These are phyloP conservation scores for Carassius gibelio DNA, from an alignment of 2,113 vertebrate genomes.

Conservation along the genomic window DNA sequence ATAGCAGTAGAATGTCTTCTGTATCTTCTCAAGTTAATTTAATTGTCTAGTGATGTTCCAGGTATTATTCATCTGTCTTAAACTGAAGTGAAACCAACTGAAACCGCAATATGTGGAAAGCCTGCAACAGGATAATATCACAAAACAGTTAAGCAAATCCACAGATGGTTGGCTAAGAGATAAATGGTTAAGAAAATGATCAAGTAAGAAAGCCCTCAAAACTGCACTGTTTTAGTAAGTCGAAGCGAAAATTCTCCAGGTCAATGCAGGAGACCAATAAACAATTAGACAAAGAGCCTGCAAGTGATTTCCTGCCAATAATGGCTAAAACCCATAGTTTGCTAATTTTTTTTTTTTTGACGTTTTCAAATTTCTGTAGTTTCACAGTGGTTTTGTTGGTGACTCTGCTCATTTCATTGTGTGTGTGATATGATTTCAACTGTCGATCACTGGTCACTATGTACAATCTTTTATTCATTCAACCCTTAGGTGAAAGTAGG, in stretches of 20 bases:
- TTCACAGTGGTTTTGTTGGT: neutral
- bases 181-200: neutral
- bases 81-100: neutral
- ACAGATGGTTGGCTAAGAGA: neutral
- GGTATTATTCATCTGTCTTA: neutral
- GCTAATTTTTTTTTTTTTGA: neutral
- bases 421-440: conserved; percentile 8
- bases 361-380: neutral
- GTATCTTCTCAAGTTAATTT: neutral
- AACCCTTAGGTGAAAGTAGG: conserved; percentile 10
- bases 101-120: neutral
- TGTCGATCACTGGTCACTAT: conserved; percentile 16
- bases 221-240: neutral
- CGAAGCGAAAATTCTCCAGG: neutral
- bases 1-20: neutral
- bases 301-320: neutral
- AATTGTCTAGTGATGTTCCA: neutral
- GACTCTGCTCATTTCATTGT: neutral
- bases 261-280: conserved; percentile 8
- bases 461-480: conserved; percentile 36
- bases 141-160: neutral
- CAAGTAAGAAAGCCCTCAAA: neutral
- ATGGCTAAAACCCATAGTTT: neutral
- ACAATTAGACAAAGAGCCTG: conserved; percentile 18
- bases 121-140: neutral